phyloP scores from a whole-genome alignment of 2,797 vertebrate genomes.

The Mormyrops attenuatus region DNA sequence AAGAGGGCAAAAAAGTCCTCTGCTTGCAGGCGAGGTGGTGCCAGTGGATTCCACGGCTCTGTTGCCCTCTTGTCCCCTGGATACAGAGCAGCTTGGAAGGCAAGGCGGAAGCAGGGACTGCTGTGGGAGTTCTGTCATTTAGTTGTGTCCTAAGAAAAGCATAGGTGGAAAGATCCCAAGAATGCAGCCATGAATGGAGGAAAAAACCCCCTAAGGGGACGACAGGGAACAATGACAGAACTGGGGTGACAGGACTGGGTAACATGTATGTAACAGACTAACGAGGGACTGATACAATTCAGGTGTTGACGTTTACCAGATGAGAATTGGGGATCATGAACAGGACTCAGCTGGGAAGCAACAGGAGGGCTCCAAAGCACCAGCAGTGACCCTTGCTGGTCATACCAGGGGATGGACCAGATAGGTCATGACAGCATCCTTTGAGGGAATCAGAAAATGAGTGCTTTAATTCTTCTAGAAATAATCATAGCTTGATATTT shows the following conservation, averaged over 20 bases:
- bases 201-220: neutral
- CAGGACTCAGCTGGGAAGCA: neutral
- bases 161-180: neutral
- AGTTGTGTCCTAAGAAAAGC: neutral
- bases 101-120: neutral
- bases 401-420: neutral
- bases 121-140: neutral
- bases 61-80: neutral
- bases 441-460: neutral
- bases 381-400: neutral
- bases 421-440: neutral
- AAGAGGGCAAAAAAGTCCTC: neutral
- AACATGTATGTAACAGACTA: neutral
- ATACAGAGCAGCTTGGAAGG: neutral
- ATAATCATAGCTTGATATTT: neutral
- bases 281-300: neutral
- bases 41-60: neutral
- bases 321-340: neutral
- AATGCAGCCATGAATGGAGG: neutral
- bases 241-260: neutral
- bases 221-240: neutral
- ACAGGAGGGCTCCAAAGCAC: neutral
- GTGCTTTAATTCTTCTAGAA: no score
- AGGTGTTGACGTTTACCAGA: neutral
- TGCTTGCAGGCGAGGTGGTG: neutral